Evolutionary conservation across 1,140 invertebrate genomes (phyloP).

Genomic region (Trialeurodes vaporariorum): DNA sequence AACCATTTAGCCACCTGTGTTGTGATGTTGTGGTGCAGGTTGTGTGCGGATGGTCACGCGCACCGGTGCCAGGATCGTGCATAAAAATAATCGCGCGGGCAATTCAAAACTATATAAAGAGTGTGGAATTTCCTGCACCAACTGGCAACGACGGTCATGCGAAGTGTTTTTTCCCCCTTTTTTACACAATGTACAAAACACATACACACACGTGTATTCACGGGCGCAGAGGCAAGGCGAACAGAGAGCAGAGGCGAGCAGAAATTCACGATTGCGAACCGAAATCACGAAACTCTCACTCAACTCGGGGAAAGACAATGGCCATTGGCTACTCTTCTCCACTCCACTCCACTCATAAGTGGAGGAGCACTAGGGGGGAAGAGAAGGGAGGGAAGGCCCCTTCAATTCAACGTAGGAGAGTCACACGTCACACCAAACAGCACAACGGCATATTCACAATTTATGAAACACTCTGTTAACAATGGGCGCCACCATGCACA

Average conservation of each 20-base stretch:
- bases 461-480: background rate
- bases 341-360: no score
- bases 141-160: no score
- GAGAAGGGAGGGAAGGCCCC: no score
- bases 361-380: no score
- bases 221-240: background rate
- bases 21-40: no score
- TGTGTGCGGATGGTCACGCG: no score
- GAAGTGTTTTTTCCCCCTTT: background rate
- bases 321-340: background rate
- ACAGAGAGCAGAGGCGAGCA: background rate
- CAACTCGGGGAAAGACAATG: background rate
- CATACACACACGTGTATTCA: no score
- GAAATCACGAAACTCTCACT: background rate
- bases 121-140: no score
- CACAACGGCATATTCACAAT: background rate
- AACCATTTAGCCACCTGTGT: background rate
- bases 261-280: background rate
- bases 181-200: constrained; percentile 1
- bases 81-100: no score
- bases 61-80: no score
- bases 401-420: no score
- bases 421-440: background rate
- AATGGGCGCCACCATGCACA: background rate
- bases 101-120: no score